Base-by-base conservation (phyloP, 2,113 vertebrate species). In the Myrmecophaga tridactyla region DNA sequence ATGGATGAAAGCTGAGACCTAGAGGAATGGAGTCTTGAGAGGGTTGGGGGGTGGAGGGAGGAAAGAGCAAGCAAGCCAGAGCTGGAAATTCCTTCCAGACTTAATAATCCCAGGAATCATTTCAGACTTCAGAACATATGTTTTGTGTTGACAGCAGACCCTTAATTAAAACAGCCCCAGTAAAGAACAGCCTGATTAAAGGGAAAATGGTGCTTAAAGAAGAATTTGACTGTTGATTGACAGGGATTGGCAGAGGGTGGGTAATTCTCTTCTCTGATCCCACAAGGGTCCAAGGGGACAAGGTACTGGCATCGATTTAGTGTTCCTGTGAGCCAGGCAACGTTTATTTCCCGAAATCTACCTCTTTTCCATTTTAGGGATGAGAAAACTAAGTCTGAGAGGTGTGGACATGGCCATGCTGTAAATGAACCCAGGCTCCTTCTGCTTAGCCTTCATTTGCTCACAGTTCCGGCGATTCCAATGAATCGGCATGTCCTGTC, bases 1-100 rank as follows among this genome's bases (percentile, higher is more conserved):
- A 41, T 17, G 46, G 76, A 41, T 73, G 93, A 84, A 77, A 60
- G 63, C 75, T 29, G 85, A 96, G 93, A 58, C 48, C 7, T 4
- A 13, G 34, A 36, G 29, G 76, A 41, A 31, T 6, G 43, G 76
- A 53, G 95, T 46, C 36, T 27, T 11, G 14, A 6, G 82, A 72
- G 65, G 7, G 0, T 0, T n/a, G 89, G 87, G 41, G 82, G 9
- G 3, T n/a, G 15, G 43, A 9, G 29, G 51, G 36, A 58, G n/a
- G 56, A 62, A 48, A 70, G 63, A 34, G 58, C 31, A 1, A 90
- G 75, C 48, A 15, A 63, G 41, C 56, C 23, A 2, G 91, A 60
- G 88, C 95, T 97, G 95, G 94, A 96, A 97, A 97, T 96, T 90
- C 94, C 94, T 97, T 96, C 96, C 97, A 96, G 96, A 97, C 94